These are phyloP conservation scores for Abramis brama DNA, from an alignment of 2,113 vertebrate genomes.

Conservation along the genomic window DNA sequence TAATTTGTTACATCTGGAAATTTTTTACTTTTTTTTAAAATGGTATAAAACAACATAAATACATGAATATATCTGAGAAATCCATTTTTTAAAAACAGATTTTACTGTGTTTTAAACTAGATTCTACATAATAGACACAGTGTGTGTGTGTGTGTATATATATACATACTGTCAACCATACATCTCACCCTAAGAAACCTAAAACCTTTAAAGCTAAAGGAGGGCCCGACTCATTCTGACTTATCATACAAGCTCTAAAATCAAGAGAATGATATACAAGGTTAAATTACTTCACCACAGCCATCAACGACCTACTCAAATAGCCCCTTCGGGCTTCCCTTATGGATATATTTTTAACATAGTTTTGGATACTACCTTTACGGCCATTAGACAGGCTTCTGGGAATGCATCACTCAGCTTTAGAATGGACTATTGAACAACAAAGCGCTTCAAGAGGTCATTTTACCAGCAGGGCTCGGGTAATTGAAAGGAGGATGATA, in stretches of 20 bases:
- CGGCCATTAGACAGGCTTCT: neutral
- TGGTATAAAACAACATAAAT: too few species aligned
- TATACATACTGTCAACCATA: neutral
- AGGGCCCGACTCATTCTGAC: neutral
- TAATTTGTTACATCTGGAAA: too few species aligned
- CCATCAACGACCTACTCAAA: neutral
- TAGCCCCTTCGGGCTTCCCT: neutral
- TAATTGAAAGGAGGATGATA: constrained; percentile 40
- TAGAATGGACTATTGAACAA: constrained; percentile 26
- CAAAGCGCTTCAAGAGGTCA: constrained; percentile 38
- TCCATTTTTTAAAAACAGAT: too few species aligned
- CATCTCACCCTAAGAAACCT: neutral
- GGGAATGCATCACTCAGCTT: neutral
- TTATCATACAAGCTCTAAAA: neutral
- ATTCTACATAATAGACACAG: too few species aligned
- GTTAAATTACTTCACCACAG: neutral
- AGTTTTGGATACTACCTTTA: constrained; percentile 22
- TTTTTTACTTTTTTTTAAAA: too few species aligned
- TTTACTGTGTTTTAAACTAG: too few species aligned
- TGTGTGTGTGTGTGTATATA: too few species aligned
- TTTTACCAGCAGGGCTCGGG: constrained; percentile 34
- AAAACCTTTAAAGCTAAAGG: neutral
- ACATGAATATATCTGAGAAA: too few species aligned
- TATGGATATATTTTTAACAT: constrained; percentile 9
- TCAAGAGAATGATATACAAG: neutral